Percentiles rank a stretch among this genome's conserved stretches.
phyloP scores from a whole-genome alignment of 1,140 invertebrate species.

The Steinernema khuongi region DNA sequence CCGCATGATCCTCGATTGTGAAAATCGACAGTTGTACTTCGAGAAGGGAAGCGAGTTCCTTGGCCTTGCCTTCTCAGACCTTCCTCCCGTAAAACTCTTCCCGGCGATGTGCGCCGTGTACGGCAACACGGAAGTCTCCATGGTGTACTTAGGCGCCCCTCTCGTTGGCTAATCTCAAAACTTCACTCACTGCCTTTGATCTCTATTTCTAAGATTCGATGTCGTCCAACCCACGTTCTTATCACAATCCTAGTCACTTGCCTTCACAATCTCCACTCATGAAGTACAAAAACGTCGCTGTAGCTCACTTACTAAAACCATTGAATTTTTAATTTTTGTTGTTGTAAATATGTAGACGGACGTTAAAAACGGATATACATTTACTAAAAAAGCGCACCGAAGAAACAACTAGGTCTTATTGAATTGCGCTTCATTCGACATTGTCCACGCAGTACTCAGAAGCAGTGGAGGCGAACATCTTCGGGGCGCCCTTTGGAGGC shows the following conservation, averaged over 20 bases:
- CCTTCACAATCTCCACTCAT: no score
- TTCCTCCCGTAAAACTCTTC: slow-evolving; percentile 86
- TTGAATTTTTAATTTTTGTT: no score
- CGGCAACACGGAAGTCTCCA: slow-evolving; percentile 98
- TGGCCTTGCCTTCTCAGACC: slow-evolving; percentile 89
- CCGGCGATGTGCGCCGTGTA: slow-evolving; percentile 95
- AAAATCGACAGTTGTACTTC: slow-evolving; percentile 91
- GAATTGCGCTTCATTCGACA: background rate
- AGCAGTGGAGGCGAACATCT: background rate
- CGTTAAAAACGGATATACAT: background rate
- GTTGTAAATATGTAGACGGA: no score
- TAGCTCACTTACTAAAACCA: no score
- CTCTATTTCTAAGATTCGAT: background rate
- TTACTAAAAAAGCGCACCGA: background rate
- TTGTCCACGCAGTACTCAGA: background rate
- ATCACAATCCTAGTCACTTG: background rate
- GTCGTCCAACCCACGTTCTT: background rate
- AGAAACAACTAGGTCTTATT: background rate
- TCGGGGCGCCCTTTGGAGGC: background rate
- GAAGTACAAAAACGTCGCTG: no score
- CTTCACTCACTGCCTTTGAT: background rate
- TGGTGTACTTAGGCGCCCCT: slow-evolving; percentile 84
- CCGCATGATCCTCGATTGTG: slow-evolving; percentile 91
- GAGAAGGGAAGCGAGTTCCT: slow-evolving; percentile 98
- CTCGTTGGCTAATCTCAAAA: slow-evolving; percentile 36